Base-by-base conservation (phyloP, 2,113 vertebrate species). In the Rhombomys opimus region DNA sequence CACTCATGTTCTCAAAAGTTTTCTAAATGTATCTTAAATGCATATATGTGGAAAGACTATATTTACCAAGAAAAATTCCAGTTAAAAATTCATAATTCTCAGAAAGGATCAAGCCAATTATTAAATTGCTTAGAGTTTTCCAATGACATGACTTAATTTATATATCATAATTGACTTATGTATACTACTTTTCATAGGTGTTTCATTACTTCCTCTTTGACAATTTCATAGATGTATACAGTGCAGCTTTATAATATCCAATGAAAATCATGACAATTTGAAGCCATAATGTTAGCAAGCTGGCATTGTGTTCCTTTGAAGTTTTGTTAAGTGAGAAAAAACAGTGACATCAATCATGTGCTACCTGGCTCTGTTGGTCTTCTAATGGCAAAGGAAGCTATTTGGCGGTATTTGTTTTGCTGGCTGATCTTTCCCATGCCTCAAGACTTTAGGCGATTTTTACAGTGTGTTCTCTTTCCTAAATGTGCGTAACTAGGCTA, bases 1-100 rank as follows among this genome's bases (percentile, higher is more conserved):
- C 63, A 89, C 90, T 89, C 72, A 76, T 75, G 27, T 84, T 97
- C 54, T 84, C 18, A 61, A 87, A 59, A 94, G 80, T 57, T 82
- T 10, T 13, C 94, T 70, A 96, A 96, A 88, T 87, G 95, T 89
- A 73, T 90, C 89, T 90, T 94, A 91, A 95, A 73, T 89, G 46
- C 30, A 82, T 72, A 78, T 84, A 70, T 32, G n/a, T 91, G 72
- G 75, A 92, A 89, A 94, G 87, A 78, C 54, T 90, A 85, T 96
- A 90, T 92, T 94, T 92, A 61, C n/a, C 59, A 80, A 94, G 91
- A 96, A 96, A 77, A 75, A 0, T 20, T 59, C 14, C 68, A 90
- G 61, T 77, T 87, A 92, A 75, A 93, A 46, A 46, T 46, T 46
- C 46, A 46, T 46, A 46, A 46, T 46, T 46, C 18, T 41, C 35